These are phyloP conservation scores for Drosophila melanica DNA, from an alignment of 1,140 invertebrate species.

Conservation along the genomic window DNA sequence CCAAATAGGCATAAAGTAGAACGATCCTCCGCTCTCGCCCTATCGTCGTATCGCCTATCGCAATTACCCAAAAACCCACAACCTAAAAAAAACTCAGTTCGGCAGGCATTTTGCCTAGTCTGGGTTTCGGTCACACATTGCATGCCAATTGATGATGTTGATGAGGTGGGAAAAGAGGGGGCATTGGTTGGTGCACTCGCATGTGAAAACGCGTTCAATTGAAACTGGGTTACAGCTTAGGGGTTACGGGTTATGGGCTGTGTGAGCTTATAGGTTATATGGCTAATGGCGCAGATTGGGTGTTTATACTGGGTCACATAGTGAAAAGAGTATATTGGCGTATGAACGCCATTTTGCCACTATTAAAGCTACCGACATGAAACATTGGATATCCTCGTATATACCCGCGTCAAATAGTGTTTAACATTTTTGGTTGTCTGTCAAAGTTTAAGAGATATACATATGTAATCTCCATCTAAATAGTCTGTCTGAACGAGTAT, in stretches of 20 bases:
- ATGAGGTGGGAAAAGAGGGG: not conserved
- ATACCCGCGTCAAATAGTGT: not conserved
- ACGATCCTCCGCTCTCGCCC: conserved; percentile 20
- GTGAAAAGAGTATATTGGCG: no score
- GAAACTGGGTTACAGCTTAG: conserved; percentile 75
- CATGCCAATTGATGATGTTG: conserved; percentile 45
- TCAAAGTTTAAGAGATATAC: no score
- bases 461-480: no score
- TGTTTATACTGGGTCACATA: conserved; percentile 17
- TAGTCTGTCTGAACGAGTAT: no score
- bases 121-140: conserved; percentile 47
- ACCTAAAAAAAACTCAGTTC: conserved; percentile 2
- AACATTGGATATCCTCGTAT: not conserved
- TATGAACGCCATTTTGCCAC: no score
- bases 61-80: conserved; percentile 14
- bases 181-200: conserved; percentile 57
- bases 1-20: conserved; percentile 68
- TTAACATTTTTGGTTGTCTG: not conserved
- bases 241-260: conserved; percentile 50
- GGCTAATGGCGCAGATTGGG: conserved; percentile 72
- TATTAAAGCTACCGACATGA: no score
- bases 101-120: conserved; percentile 22
- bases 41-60: no score
- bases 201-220: conserved; percentile 80
- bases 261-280: conserved; percentile 69